A percentile compares a stretch with the other conserved stretches of the same genome.
These are phyloP conservation scores for Pycnonotus jocosus DNA, from an alignment of 2,113 vertebrate genomes.

Conservation along the genomic window DNA sequence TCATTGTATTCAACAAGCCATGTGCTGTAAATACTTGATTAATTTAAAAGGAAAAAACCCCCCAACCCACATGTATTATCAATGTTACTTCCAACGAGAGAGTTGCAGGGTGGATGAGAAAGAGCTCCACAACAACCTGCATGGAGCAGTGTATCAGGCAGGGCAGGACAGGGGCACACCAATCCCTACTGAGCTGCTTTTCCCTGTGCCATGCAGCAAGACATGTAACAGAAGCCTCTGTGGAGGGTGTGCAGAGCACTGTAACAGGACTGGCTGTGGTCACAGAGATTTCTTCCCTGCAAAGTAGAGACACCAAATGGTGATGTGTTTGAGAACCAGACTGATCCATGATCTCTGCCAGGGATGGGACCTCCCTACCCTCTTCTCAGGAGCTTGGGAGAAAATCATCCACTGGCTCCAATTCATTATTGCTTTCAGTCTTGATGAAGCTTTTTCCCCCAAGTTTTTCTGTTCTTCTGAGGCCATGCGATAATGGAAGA, in stretches of 20 bases:
- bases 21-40: not conserved
- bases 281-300: not conserved
- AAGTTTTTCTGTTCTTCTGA: not conserved
- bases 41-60: not conserved
- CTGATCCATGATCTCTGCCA: not conserved
- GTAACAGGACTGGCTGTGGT: not conserved
- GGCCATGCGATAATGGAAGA: not conserved
- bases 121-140: not conserved
- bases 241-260: not conserved
- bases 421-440: not conserved
- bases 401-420: not conserved
- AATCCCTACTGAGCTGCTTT: not conserved
- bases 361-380: not conserved
- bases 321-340: not conserved
- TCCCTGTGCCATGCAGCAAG: not conserved
- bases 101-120: not conserved
- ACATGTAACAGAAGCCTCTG: not conserved
- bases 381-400: not conserved
- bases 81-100: not conserved
- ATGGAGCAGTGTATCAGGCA: fast-evolving
- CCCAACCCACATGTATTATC: not conserved
- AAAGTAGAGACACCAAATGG: not conserved
- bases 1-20: not conserved
- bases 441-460: not conserved
- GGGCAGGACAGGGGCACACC: not conserved